A percentile compares a stretch with the other conserved stretches of the same genome.
Evolutionary conservation across 2,113 vertebrate genomes (phyloP).

Genomic region (Oostethus manadensis): DNA sequence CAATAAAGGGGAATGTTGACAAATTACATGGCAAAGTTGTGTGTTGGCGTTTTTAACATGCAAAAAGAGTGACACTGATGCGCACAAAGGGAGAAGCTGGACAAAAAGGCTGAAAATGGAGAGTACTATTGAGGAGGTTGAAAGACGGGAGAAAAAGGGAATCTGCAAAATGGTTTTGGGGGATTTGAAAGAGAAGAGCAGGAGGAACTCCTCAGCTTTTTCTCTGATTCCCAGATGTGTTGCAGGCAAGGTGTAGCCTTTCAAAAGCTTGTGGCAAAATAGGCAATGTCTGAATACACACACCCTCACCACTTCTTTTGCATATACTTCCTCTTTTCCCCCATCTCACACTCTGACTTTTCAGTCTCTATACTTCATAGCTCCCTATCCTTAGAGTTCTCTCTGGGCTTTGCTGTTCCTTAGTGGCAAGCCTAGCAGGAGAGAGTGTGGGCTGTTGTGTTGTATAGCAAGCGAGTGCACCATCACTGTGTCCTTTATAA

Average conservation of each 20-base stretch:
- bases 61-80: constrained; percentile 24
- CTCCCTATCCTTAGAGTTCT: constrained; percentile 55
- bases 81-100: constrained; percentile 37
- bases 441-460: constrained; percentile 38
- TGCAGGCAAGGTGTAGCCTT: constrained; percentile 66
- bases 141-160: constrained; percentile 38
- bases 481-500: constrained; percentile 41
- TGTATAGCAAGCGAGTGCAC: constrained; percentile 66
- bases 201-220: constrained; percentile 69
- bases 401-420: constrained; percentile 70
- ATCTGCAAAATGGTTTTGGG: constrained; percentile 55
- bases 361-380: constrained; percentile 41
- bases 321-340: constrained; percentile 25
- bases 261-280: constrained; percentile 74
- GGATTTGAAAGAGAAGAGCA: constrained; percentile 41
- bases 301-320: constrained; percentile 38
- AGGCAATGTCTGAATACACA: constrained; percentile 55
- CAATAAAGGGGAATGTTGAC: constrained; percentile 22
- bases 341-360: constrained; percentile 38
- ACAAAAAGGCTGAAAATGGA: constrained; percentile 11
- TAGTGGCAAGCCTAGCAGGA: constrained; percentile 64
- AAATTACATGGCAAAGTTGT: constrained; percentile 27
- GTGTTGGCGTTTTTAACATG: constrained; percentile 38
- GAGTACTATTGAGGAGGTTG: constrained; percentile 9
- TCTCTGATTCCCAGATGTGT: constrained; percentile 69